phyloP scores from a whole-genome alignment of 2,797 vertebrate species.

The Echiichthys vipera region DNA sequence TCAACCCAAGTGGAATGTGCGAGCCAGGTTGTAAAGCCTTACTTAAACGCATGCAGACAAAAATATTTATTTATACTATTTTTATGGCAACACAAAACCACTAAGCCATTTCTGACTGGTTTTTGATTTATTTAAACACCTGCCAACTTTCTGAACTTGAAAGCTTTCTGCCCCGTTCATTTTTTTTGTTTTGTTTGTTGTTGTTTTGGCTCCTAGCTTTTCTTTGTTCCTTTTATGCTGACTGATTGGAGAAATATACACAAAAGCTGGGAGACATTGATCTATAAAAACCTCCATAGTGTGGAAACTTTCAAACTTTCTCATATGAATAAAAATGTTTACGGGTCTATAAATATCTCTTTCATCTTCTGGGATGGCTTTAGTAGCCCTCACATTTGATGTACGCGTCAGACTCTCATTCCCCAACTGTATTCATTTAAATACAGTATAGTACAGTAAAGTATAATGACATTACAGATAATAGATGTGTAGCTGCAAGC shows the following conservation, averaged over 20 bases:
- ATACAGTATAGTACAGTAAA: too few species aligned
- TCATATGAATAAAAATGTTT: constrained; percentile 32
- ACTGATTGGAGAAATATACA: constrained; percentile 42
- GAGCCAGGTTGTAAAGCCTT: constrained; percentile 84
- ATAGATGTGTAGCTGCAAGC: constrained; percentile 40
- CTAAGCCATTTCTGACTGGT: constrained; percentile 77
- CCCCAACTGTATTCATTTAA: constrained; percentile 30
- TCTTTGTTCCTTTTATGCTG: constrained; percentile 57
- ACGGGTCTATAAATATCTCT: constrained; percentile 30
- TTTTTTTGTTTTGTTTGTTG: constrained; percentile 30
- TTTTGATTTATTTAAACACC: constrained; percentile 62
- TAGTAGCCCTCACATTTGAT: constrained; percentile 20
- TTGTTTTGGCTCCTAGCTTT: constrained; percentile 38
- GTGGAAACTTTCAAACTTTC: constrained; percentile 23
- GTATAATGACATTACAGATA: constrained; percentile 34
- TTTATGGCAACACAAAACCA: constrained; percentile 68
- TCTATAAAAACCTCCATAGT: constrained; percentile 34
- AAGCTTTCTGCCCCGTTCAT: constrained; percentile 56
- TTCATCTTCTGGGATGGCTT: constrained; percentile 26
- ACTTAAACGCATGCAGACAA: constrained; percentile 79
- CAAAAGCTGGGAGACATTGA: constrained; percentile 22
- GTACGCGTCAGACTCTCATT: constrained; percentile 9
- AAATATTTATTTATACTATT: constrained; percentile 76
- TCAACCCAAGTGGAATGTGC: constrained; percentile 72
- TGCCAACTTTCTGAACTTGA: constrained; percentile 57